These are phyloP conservation scores for Peromyscus aztecus DNA, from an alignment of 2,797 vertebrate genomes.

Conservation along the genomic window DNA sequence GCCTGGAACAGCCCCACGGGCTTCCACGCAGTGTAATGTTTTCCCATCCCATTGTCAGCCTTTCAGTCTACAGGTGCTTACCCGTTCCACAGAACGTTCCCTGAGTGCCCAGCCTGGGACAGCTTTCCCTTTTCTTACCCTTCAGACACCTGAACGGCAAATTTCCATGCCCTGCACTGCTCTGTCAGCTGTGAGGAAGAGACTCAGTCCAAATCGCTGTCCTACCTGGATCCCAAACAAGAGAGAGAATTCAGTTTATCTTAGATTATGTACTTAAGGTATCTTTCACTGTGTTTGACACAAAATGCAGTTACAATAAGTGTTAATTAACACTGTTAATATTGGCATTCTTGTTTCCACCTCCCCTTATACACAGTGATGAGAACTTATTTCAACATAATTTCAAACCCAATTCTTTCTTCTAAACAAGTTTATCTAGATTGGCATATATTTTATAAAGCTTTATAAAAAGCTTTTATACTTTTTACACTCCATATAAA, in stretches of 20 bases:
- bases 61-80: background rate
- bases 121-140: background rate
- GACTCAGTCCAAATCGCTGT: background rate
- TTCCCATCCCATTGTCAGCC: background rate
- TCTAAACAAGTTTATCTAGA: constrained; percentile 24
- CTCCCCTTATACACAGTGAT: background rate
- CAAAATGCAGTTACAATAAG: background rate
- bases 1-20: background rate
- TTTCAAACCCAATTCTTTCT: constrained; percentile 2
- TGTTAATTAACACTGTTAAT: background rate
- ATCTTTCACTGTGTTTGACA: background rate
- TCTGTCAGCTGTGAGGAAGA: background rate
- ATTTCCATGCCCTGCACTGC: background rate
- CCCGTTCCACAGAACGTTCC: background rate
- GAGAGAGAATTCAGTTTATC: background rate
- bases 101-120: background rate
- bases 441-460: background rate
- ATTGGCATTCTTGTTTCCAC: background rate
- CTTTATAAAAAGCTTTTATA: too few species aligned
- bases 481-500: too few species aligned
- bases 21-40: too few species aligned
- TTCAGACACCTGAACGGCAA: background rate
- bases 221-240: background rate
- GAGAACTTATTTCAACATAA: background rate
- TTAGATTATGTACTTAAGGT: constrained; percentile 16